Evolutionary conservation across 1,140 invertebrate species (phyloP).

Genomic region (Leptinotarsa texana): DNA sequence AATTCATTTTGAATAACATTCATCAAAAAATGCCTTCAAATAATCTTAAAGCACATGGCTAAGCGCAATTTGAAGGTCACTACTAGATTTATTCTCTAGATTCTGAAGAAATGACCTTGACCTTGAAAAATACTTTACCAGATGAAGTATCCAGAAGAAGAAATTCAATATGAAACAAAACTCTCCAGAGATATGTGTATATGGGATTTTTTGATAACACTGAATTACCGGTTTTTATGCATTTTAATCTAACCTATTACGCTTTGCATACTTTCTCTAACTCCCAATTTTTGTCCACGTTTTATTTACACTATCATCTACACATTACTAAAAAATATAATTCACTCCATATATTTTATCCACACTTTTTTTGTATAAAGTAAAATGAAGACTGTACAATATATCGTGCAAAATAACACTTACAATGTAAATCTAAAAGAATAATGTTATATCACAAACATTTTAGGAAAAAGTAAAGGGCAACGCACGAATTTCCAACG

Average conservation of each 20-base stretch:
- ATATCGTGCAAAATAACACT: neutral
- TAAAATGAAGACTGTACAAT: constrained; percentile 25
- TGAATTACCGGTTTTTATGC: neutral
- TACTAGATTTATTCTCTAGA: no score
- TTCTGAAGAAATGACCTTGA: no score
- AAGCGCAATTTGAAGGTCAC: no score
- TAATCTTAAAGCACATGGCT: no score
- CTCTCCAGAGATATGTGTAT: no score
- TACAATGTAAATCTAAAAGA: constrained; percentile 18
- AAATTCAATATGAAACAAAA: no score
- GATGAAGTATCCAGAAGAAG: no score
- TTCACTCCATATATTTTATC: constrained; percentile 15
- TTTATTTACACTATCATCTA: constrained; percentile 15
- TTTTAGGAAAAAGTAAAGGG: constrained; percentile 18
- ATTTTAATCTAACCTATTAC: neutral
- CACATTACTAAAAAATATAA: constrained; percentile 1
- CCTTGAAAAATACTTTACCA: no score
- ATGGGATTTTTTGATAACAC: no score
- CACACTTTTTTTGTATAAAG: constrained; percentile 12
- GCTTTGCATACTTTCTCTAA: neutral
- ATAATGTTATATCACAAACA: constrained; percentile 27
- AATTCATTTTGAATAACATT: no score
- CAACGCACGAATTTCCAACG: neutral
- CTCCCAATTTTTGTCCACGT: neutral
- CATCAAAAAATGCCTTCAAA: no score